Conservation (phyloP, 2,888 invertebrate genomes). For the Masnerella sp. region DNA sequence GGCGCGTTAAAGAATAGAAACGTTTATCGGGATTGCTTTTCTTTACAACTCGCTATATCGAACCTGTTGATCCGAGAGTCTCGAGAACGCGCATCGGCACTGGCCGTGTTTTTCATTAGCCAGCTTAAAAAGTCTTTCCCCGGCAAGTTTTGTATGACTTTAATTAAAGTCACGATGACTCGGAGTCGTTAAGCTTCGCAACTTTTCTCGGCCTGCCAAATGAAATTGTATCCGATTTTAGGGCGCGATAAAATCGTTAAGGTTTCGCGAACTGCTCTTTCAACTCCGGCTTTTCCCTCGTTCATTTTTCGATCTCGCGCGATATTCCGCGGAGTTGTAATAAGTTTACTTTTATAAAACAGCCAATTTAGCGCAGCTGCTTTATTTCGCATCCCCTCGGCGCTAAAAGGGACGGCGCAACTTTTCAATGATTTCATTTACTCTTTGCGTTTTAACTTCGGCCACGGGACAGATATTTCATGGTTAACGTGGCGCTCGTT, state of each 20-base stretch:
- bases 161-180: conserved; percentile 60
- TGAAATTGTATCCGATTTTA: conserved; percentile 60
- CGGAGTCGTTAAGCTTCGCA: conserved; percentile 53
- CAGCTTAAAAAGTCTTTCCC: conserved; percentile 44
- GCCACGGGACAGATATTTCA: conserved; percentile 64
- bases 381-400: conserved; percentile 66
- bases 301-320: conserved; percentile 51
- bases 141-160: conserved; percentile 53
- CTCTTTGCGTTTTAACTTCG: conserved; percentile 63
- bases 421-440: conserved; percentile 70
- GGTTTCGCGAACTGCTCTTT: conserved; percentile 52
- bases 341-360: conserved; percentile 68
- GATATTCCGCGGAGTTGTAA: conserved; percentile 60
- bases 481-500: conserved; percentile 54
- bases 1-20: conserved; percentile 1
- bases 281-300: conserved; percentile 28
- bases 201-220: conserved; percentile 51
- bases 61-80: conserved; percentile 56
- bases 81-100: conserved; percentile 28
- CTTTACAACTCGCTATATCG: conserved; percentile 34
- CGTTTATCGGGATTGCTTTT: conserved; percentile 35
- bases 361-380: conserved; percentile 68
- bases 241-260: conserved; percentile 59
- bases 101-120: conserved; percentile 55
- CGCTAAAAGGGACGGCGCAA: conserved; percentile 57